Conservation (phyloP, 1,140 invertebrate genomes). For the Tetramorium alpestre region DNA sequence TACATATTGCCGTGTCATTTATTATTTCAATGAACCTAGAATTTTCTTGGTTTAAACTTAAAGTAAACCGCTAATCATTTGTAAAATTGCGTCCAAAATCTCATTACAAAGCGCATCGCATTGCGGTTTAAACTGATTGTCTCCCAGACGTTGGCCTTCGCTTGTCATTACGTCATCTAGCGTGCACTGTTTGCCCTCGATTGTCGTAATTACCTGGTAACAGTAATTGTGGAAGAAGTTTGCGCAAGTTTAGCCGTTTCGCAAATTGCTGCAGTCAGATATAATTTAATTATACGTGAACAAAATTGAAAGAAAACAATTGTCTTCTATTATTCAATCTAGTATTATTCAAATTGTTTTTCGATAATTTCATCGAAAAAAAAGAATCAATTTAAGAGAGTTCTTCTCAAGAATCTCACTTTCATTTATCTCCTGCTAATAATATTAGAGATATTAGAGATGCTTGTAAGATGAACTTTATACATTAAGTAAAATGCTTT, state of each 20-base stretch:
- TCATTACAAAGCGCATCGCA: constrained; percentile 13
- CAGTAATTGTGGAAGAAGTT: constrained; percentile 27
- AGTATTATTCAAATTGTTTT: background rate
- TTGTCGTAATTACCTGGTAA: constrained; percentile 34
- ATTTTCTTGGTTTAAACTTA: background rate
- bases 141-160: constrained; percentile 11
- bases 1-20: background rate
- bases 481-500: background rate
- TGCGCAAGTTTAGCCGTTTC: constrained; percentile 4
- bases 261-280: constrained; percentile 6
- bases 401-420: background rate
- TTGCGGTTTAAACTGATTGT: constrained; percentile 37
- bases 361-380: background rate
- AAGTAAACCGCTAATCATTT: background rate
- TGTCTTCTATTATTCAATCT: background rate
- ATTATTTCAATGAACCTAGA: background rate
- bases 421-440: background rate
- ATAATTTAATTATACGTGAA: background rate
- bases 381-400: background rate
- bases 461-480: background rate
- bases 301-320: background rate
- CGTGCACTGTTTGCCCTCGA: background rate
- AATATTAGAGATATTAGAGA: background rate
- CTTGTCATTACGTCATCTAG: constrained; percentile 30
- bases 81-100: background rate